Evolutionary conservation across 2,888 invertebrate genomes (phyloP).

Genomic region (Coenonympha arcania): DNA sequence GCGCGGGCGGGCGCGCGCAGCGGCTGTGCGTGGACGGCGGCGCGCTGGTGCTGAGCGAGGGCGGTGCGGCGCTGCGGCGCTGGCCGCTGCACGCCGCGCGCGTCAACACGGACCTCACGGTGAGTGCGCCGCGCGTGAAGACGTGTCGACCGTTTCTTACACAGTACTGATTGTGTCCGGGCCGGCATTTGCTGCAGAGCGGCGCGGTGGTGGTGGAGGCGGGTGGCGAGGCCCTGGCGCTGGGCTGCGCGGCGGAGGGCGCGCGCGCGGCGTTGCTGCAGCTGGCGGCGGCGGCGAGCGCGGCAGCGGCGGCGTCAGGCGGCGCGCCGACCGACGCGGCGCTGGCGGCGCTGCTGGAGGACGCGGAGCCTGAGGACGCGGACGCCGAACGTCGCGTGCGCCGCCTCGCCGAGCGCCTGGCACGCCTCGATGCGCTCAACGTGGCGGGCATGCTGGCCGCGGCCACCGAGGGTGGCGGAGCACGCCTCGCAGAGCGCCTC

Average conservation of each 20-base stretch:
- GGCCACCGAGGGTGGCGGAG: conserved; percentile 81
- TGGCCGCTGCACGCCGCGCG: conserved; percentile 34
- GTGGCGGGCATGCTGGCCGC: conserved; percentile 83
- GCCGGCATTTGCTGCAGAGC: conserved; percentile 23
- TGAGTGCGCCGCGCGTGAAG: conserved; percentile 1
- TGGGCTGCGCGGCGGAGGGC: conserved; percentile 29
- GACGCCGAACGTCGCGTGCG: conserved; percentile 82
- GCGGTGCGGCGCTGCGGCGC: conserved; percentile 29
- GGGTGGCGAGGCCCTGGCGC: conserved; percentile 33
- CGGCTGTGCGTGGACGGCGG: conserved; percentile 30
- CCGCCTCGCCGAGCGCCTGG: conserved; percentile 86
- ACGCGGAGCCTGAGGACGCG: conserved; percentile 88
- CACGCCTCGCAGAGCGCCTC: conserved; percentile 71
- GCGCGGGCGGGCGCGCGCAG: conserved; percentile 18
- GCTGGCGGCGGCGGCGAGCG: conserved; percentile 71
- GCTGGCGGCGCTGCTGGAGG: conserved; percentile 77
- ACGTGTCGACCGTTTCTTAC: too few species aligned
- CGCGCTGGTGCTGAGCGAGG: conserved; percentile 29
- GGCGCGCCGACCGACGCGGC: conserved; percentile 83
- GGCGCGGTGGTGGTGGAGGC: conserved; percentile 31
- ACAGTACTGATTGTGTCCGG: background rate
- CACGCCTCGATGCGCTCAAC: conserved; percentile 77
- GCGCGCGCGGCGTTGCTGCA: conserved; percentile 55
- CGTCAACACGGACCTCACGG: conserved; percentile 31
- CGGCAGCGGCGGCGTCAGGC: conserved; percentile 83